These are phyloP conservation scores for Rhopalosiphum maidis DNA, from an alignment of 1,140 invertebrate genomes.

Conservation along the genomic window DNA sequence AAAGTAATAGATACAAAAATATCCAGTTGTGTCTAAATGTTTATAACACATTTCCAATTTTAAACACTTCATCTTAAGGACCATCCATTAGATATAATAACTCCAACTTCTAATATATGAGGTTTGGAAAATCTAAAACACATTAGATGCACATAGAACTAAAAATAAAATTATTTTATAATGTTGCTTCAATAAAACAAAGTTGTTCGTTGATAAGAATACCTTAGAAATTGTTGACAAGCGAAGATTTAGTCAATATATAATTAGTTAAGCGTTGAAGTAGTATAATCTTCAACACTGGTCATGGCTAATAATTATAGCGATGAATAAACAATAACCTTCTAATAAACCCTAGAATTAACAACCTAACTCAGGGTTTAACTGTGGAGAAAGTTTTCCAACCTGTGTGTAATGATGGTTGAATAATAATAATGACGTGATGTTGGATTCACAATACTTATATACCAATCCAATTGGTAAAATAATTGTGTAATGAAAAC, in stretches of 20 bases:
- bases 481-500: conserved; percentile 42
- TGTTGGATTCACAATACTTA: conserved; percentile 41
- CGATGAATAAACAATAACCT: conserved; percentile 19
- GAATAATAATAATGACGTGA: conserved; percentile 35
- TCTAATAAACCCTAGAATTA: conserved; percentile 40
- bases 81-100: conserved; percentile 39
- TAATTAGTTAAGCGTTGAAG: conserved; percentile 35
- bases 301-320: conserved; percentile 17
- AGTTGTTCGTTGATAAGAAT: conserved; percentile 41
- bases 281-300: conserved; percentile 42
- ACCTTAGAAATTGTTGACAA: conserved; percentile 40
- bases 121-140: conserved; percentile 48
- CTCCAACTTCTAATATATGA: conserved; percentile 47
- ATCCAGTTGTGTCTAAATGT: conserved; percentile 29
- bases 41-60: background rate
- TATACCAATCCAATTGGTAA: conserved; percentile 47
- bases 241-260: conserved; percentile 17
- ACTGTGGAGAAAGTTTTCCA: conserved; percentile 28
- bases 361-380: conserved; percentile 46
- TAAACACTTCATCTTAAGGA: conserved; percentile 43
- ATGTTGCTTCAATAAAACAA: conserved; percentile 31
- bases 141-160: conserved; percentile 44
- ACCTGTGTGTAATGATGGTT: conserved; percentile 16
- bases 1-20: conserved; percentile 46
- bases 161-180: conserved; percentile 48